These are phyloP conservation scores for Euglossa dilemma DNA, from an alignment of 1,140 invertebrate genomes.

Conservation along the genomic window DNA sequence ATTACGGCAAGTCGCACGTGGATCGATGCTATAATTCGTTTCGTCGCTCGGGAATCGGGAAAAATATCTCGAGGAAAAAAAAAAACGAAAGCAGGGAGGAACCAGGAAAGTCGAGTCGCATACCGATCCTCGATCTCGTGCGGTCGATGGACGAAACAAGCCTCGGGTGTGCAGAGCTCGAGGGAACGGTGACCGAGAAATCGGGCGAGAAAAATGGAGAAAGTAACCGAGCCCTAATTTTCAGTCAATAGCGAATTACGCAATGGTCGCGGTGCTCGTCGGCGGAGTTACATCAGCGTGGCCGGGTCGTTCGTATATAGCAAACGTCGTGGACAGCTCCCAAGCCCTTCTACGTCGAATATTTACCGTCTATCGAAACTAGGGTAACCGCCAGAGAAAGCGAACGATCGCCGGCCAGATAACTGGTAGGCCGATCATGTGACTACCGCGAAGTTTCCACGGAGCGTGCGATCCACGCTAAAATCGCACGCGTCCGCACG, in stretches of 20 bases:
- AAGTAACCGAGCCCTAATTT: conserved; percentile 30
- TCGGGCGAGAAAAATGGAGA: conserved; percentile 5
- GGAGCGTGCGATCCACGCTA: conserved; percentile 26
- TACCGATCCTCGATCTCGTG: too few species aligned
- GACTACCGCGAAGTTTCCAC: conserved; percentile 46
- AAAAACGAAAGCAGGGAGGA: too few species aligned
- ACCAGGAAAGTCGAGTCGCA: too few species aligned
- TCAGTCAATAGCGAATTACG: conserved; percentile 47
- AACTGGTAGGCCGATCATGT: conserved; percentile 49
- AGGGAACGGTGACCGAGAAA: conserved; percentile 5
- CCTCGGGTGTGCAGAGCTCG: too few species aligned
- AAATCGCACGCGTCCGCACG: conserved; percentile 31
- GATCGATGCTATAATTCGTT: too few species aligned
- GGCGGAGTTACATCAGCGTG: conserved; percentile 48
- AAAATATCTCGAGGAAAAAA: too few species aligned
- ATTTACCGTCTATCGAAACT: conserved; percentile 56
- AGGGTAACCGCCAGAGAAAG: conserved; percentile 63
- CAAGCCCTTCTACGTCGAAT: conserved; percentile 51
- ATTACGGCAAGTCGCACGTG: too few species aligned
- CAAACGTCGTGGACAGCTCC: conserved; percentile 5
- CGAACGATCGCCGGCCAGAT: conserved; percentile 54
- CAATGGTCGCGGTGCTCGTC: conserved; percentile 14
- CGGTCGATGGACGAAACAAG: too few species aligned
- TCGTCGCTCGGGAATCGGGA: too few species aligned
- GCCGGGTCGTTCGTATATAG: conserved; percentile 28